Evolutionary conservation across 2,888 invertebrate genomes (phyloP).

Genomic region (Deroplatys truncata): DNA sequence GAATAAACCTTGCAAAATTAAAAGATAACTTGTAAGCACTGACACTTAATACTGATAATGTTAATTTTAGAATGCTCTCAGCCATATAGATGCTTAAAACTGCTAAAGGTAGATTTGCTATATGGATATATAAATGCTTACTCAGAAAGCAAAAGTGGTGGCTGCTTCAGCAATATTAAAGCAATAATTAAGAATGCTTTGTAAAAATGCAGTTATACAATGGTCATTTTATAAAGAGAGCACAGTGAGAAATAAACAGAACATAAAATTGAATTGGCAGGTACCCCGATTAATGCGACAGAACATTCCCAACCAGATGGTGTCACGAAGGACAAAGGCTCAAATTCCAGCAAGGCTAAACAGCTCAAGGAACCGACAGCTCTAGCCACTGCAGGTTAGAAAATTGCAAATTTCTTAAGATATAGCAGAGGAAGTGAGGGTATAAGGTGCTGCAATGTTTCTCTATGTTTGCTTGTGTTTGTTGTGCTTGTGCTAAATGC

Average conservation of each 20-base stretch:
- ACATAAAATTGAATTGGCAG: slow-evolving; percentile 11
- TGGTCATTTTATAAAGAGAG: neutral
- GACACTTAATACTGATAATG: no score
- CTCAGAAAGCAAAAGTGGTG: neutral
- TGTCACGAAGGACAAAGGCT: slow-evolving; percentile 17
- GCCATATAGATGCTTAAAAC: neutral
- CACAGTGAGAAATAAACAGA: neutral
- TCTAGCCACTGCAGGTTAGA: slow-evolving; percentile 64
- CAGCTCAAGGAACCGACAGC: slow-evolving; percentile 61
- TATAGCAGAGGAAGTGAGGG: neutral
- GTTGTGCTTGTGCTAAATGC: neutral
- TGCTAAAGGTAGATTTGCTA: neutral
- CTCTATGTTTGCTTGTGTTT: neutral
- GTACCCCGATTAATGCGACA: slow-evolving; percentile 23
- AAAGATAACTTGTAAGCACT: no score
- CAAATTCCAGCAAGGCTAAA: slow-evolving; percentile 27
- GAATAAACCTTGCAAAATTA: no score
- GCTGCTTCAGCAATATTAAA: neutral
- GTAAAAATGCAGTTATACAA: neutral
- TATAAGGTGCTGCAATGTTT: neutral
- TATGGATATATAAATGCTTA: neutral
- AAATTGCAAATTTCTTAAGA: neutral
- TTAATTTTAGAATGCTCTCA: neutral
- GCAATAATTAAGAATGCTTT: neutral
- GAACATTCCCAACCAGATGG: slow-evolving; percentile 18